Evolutionary conservation across 1,140 invertebrate genomes (phyloP), one percentile per base, ranked within the genome.

Genomic region (Sitophilus oryzae): DNA sequence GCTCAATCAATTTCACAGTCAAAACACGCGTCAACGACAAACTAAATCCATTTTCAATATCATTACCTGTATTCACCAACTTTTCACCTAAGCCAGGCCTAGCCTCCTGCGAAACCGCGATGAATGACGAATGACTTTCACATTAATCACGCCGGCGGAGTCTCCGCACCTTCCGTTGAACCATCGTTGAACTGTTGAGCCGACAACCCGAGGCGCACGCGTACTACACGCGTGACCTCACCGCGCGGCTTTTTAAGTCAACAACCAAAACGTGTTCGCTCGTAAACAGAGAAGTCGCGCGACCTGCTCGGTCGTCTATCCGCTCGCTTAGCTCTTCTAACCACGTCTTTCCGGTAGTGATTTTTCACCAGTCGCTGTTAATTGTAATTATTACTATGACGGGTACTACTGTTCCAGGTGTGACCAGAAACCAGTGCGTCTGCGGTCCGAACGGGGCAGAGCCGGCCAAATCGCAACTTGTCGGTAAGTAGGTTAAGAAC

Each of bases 351-450:
- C n/a, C n/a, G n/a, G n/a, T n/a, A n/a, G n/a, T n/a, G n/a, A n/a
- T n/a, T n/a, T n/a, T n/a, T n/a, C n/a, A n/a, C n/a, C n/a, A n/a
- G n/a, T n/a, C n/a, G n/a, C n/a, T n/a, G n/a, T n/a, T n/a, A n/a
- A n/a, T n/a, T n/a, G n/a, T n/a, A n/a, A n/a, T 34, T 21, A 37
- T 14, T 14, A 59, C 48, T 14, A 63, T 65, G 61, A 63, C 63
- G 19, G 63, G 63, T 35, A 49, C 56, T 38, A 25, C 62, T 47
- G 45, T 67, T 67, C 46, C 64, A 61, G 66, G 62, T 56, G 8
- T 62, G 3, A 63, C 66, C 25, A 67, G 57, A 55, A 67, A 59
- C 37, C 60, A 66, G 25, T 66, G 64, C 20, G 16, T 62, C 40
- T 67, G 66, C 50, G 58, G 47, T 10, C 36, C 21, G 43, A 46